Base-by-base conservation (phyloP, 2,113 vertebrate genomes). In the Micronisus gabar region DNA sequence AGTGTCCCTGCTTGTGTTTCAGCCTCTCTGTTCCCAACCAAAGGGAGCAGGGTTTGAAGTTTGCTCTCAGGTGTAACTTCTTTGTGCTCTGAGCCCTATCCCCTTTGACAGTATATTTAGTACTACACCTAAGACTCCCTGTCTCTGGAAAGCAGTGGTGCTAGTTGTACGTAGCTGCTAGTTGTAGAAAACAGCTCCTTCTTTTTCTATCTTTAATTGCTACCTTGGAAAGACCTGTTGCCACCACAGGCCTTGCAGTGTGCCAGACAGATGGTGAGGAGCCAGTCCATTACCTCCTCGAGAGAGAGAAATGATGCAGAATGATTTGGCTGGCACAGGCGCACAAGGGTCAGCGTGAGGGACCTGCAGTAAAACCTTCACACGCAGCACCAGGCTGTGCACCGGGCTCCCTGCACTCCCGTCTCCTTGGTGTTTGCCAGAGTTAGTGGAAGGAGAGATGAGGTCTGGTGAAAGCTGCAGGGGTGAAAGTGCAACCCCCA, bases 241-340 rank as follows among this genome's bases (percentile, higher is more conserved):
- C 91, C 74, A 74, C 26, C 83, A 70, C 76, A 89, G 70, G 78
- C 88, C 61, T 93, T 89, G 70, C 82, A 74, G 86, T 66, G 29
- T 91, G 83, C 94, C 83, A 87, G 95, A 62, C 95, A 95, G 97
- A 95, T 97, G 94, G 97, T 95, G 76, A 94, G 76, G 81, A 95
- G 86, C 81, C 78, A 94, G 91, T 53, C 86, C 95, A 95, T 95
- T 95, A 90, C 88, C 93, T 95, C 91, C 93, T 81, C 14, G 0
- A 0, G 73, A 91, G 94, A 87, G 74, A 89, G 94, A 95, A 97
- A 96, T 96, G 83, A 73, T 93, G 94, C 95, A 87, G 95, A 95
- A 97, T 88, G 93, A 94, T 94, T 91, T 87, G 93, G 66, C 88
- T 97, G 97, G 95, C 94, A 95, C 68, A 29, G 86, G 62, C 3